Evolutionary conservation across 2,113 vertebrate species (phyloP).

Genomic region (Prinia subflava): DNA sequence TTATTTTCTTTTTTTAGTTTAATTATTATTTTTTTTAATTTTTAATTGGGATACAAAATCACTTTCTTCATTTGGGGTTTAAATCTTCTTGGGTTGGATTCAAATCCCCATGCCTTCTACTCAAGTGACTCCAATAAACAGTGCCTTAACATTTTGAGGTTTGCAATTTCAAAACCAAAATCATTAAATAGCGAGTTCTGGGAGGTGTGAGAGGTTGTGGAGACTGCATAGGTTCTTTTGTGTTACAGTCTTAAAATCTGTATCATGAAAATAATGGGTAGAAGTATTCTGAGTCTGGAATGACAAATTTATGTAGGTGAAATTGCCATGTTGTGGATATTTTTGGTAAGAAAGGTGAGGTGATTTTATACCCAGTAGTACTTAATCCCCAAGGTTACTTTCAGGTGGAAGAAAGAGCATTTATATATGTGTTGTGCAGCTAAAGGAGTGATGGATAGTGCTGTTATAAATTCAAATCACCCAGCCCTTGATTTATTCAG

Average conservation of each 20-base stretch:
- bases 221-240: background rate
- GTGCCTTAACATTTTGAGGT: background rate
- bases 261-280: background rate
- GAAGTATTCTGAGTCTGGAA: background rate
- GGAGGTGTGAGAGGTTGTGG: background rate
- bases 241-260: background rate
- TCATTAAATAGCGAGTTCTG: background rate
- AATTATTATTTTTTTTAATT: background rate
- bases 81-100: background rate
- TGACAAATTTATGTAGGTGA: background rate
- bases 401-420: background rate
- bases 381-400: background rate
- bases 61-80: background rate
- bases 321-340: background rate
- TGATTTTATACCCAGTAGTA: conserved; percentile 36
- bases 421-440: background rate
- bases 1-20: background rate
- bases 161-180: background rate
- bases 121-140: background rate
- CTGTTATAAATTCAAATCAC: conserved; percentile 21
- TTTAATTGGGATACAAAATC: background rate
- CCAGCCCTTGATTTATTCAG: conserved; percentile 31
- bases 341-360: background rate
- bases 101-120: background rate
- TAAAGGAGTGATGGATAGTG: conserved; percentile 2